Evolutionary conservation across 2,113 vertebrate genomes (phyloP).

Genomic region (Muntiacus reevesi): DNA sequence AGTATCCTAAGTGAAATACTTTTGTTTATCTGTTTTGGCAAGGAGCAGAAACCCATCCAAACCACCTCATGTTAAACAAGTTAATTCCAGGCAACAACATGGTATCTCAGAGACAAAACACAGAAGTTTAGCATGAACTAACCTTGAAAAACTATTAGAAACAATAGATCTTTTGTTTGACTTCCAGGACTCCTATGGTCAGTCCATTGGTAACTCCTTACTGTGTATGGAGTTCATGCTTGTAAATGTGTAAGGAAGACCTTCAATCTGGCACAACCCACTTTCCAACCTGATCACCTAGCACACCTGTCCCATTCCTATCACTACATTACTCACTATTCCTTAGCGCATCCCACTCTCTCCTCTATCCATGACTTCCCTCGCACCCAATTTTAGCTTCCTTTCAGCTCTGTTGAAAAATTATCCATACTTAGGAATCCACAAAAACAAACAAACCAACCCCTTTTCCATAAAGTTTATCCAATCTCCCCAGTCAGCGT

Average conservation of each 20-base stretch:
- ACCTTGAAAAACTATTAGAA: neutral
- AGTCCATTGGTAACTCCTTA: neutral
- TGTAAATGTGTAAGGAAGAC: neutral
- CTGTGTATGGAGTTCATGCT: neutral
- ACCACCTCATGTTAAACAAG: neutral
- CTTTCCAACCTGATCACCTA: neutral
- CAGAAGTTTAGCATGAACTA: neutral
- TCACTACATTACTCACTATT: neutral
- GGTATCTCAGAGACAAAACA: neutral
- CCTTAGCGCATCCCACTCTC: too few species aligned
- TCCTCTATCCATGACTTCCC: neutral
- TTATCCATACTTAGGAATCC: neutral
- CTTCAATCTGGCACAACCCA: neutral
- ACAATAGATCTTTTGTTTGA: neutral
- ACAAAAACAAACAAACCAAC: neutral
- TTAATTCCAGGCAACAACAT: neutral
- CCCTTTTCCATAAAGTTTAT: neutral
- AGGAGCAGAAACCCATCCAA: neutral
- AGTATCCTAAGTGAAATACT: neutral
- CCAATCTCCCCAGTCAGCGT: neutral
- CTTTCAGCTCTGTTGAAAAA: neutral
- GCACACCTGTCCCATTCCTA: rapidly evolving
- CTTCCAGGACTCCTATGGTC: neutral
- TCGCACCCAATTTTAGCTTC: neutral
- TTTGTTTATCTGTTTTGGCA: neutral